Percentiles rank a stretch among this genome's conserved stretches.
phyloP scores from a whole-genome alignment of 2,888 invertebrate species.

The Drosophila leonis region DNA sequence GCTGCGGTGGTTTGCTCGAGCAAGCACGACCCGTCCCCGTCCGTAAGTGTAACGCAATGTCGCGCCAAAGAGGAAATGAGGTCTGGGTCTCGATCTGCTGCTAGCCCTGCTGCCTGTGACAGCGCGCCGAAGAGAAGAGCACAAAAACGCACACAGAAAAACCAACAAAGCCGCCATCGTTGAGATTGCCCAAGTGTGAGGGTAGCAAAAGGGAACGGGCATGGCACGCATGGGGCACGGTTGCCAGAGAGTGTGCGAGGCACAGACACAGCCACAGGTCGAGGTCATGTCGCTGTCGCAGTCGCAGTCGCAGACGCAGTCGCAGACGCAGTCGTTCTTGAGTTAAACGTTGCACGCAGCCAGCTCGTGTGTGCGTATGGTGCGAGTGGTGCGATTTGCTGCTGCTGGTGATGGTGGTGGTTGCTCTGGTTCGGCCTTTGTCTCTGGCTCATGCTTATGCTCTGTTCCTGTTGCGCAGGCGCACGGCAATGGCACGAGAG shows the following conservation, averaged over 20 bases:
- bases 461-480: slow-evolving; percentile 65
- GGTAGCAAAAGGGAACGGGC: slow-evolving; percentile 60
- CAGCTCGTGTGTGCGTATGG: slow-evolving; percentile 63
- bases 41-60: slow-evolving; percentile 78
- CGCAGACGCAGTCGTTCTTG: slow-evolving; percentile 13
- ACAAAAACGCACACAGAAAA: slow-evolving; percentile 42
- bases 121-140: slow-evolving; percentile 63
- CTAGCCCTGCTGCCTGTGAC: slow-evolving; percentile 33
- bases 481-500: slow-evolving; percentile 67
- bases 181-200: slow-evolving; percentile 67
- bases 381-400: slow-evolving; percentile 17
- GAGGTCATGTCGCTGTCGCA: slow-evolving; percentile 68
- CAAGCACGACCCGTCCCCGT: slow-evolving; percentile 43
- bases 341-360: slow-evolving; percentile 52
- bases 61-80: slow-evolving; percentile 81
- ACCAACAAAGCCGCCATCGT: slow-evolving; percentile 65
- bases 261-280: slow-evolving; percentile 55
- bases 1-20: slow-evolving; percentile 62
- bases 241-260: slow-evolving; percentile 66
- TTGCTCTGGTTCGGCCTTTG: slow-evolving; percentile 53
- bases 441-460: slow-evolving; percentile 40
- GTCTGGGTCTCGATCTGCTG: slow-evolving; percentile 65
- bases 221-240: slow-evolving; percentile 80
- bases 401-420: slow-evolving; percentile 58
- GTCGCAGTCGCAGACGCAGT: slow-evolving; percentile 14